These are phyloP conservation scores for Xanthorhoe designata DNA, from an alignment of 2,888 invertebrate species.

Conservation along the genomic window DNA sequence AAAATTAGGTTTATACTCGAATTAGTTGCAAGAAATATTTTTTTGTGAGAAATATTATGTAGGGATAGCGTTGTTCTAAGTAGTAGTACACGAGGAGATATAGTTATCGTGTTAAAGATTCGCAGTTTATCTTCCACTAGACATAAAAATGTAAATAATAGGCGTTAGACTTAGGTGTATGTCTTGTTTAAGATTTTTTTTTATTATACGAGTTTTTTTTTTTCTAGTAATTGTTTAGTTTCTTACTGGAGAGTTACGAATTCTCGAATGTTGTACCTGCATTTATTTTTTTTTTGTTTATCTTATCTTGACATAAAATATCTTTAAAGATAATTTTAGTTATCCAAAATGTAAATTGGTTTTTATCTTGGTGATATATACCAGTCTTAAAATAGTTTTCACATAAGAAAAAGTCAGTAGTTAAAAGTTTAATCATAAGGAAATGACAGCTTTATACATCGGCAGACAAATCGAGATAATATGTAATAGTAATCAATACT, in stretches of 20 bases:
- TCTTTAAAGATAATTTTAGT: constrained; percentile 76
- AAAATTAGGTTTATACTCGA: constrained; percentile 84
- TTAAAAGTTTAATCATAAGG: constrained; percentile 76
- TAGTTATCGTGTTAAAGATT: constrained; percentile 83
- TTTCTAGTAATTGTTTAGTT: constrained; percentile 80
- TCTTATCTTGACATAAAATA: constrained; percentile 81
- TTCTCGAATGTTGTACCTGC: constrained; percentile 87
- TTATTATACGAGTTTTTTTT: constrained; percentile 69
- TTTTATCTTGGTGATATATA: constrained; percentile 68
- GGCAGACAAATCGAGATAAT: constrained; percentile 70
- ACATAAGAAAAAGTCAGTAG: constrained; percentile 82
- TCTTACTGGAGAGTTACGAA: constrained; percentile 82
- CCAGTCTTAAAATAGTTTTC: constrained; percentile 71
- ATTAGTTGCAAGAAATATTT: constrained; percentile 85
- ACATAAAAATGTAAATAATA: constrained; percentile 79
- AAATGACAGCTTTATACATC: constrained; percentile 81
- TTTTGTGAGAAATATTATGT: constrained; percentile 81
- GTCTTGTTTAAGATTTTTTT: constrained; percentile 66
- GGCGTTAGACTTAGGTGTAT: constrained; percentile 74
- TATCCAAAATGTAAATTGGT: constrained; percentile 73
- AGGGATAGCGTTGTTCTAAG: constrained; percentile 76
- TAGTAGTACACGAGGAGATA: constrained; percentile 74
- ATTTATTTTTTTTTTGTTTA: constrained; percentile 83
- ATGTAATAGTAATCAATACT: constrained; percentile 57
- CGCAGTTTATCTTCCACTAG: constrained; percentile 86